Conservation (phyloP, 1,140 invertebrate species). For the Achroia grisella region DNA sequence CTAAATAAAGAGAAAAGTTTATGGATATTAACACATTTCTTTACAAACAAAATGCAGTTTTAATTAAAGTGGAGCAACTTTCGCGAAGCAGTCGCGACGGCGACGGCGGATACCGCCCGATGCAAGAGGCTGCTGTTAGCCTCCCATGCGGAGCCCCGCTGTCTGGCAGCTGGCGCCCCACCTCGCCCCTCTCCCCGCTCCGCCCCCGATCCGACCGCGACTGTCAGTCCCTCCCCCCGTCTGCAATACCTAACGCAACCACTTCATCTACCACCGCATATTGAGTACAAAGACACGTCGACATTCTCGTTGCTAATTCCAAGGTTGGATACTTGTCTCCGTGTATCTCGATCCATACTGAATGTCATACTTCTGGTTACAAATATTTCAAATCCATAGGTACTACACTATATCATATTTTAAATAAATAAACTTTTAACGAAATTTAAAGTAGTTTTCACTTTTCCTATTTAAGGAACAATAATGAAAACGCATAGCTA, state of each 20-base stretch:
- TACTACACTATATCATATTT: too few species aligned
- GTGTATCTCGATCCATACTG: background rate
- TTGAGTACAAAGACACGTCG: conserved; percentile 14
- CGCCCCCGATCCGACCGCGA: conserved; percentile 38
- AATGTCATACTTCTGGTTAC: too few species aligned
- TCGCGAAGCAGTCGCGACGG: conserved; percentile 30
- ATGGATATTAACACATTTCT: too few species aligned
- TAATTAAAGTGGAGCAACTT: conserved; percentile 41
- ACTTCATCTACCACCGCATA: conserved; percentile 1
- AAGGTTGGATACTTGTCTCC: conserved; percentile 4
- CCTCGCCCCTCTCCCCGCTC: conserved; percentile 16
- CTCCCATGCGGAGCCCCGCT: conserved; percentile 69
- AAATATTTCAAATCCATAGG: too few species aligned
- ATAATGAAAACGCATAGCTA: too few species aligned
- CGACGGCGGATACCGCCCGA: conserved; percentile 22
- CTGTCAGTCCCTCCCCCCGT: conserved; percentile 29
- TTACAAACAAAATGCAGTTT: conserved; percentile 18
- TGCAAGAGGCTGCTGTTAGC: conserved; percentile 66
- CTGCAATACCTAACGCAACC: conserved; percentile 29
- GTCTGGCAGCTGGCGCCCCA: conserved; percentile 47
- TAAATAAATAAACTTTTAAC: too few species aligned
- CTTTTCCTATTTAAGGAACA: too few species aligned
- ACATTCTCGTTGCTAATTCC: conserved; percentile 20
- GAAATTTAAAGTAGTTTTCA: too few species aligned
- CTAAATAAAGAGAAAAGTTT: too few species aligned